phyloP scores from a whole-genome alignment of 2,888 invertebrate genomes.

The Chrysomela aeneicollis region DNA sequence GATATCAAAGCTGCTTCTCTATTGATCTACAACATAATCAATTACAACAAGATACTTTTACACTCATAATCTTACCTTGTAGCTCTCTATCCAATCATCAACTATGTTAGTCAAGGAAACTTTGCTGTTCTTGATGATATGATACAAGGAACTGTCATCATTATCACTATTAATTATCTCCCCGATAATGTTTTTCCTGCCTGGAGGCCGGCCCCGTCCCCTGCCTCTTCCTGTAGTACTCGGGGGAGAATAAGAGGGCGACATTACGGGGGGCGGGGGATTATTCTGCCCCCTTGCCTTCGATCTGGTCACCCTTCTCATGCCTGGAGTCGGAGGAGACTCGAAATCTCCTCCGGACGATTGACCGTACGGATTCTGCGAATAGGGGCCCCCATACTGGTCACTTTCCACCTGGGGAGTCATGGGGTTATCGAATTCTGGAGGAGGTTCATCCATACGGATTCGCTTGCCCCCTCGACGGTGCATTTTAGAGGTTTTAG shows the following conservation, averaged over 20 bases:
- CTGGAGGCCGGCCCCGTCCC: constrained; percentile 64
- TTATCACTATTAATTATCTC: constrained; percentile 63
- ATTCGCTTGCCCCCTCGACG: constrained; percentile 88
- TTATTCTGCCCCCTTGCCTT: constrained; percentile 55
- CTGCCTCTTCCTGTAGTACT: constrained; percentile 57
- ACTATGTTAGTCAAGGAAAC: constrained; percentile 86
- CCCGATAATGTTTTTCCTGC: constrained; percentile 65
- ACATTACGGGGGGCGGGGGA: constrained; percentile 43
- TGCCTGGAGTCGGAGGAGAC: constrained; percentile 68
- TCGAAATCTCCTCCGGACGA: constrained; percentile 59
- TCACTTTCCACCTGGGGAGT: constrained; percentile 65
- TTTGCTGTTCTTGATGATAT: constrained; percentile 82
- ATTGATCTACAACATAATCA: constrained; percentile 63
- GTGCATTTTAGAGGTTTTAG: constrained; percentile 70
- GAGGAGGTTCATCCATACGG: constrained; percentile 91
- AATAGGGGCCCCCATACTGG: constrained; percentile 60
- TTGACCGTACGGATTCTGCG: constrained; percentile 53
- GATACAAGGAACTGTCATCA: constrained; percentile 86
- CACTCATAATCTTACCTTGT: constrained; percentile 69
- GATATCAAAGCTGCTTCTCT: constrained; percentile 90
- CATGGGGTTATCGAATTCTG: constrained; percentile 82
- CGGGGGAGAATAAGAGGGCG: constrained; percentile 61
- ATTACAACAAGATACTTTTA: background rate
- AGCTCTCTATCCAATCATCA: constrained; percentile 99
- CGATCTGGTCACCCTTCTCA: constrained; percentile 72